These are phyloP conservation scores for Grus americana DNA, from an alignment of 2,113 vertebrate species.

Conservation along the genomic window DNA sequence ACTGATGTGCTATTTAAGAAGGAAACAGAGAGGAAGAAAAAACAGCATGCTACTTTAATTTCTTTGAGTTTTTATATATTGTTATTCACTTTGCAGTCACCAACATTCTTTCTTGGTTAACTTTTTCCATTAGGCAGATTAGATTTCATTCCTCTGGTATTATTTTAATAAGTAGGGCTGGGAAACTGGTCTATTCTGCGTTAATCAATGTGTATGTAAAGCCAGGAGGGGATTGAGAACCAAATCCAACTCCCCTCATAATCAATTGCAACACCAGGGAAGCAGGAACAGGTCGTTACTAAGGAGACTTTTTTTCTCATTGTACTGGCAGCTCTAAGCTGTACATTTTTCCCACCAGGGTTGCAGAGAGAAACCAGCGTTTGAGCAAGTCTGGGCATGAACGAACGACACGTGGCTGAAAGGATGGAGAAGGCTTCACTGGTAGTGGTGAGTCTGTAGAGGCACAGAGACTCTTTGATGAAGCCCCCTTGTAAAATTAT, in stretches of 20 bases:
- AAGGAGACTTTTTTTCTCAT: background rate
- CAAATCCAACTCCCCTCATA: background rate
- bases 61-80: background rate
- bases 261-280: background rate
- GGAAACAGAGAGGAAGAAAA: background rate
- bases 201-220: background rate
- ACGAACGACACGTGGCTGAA: rapidly evolving
- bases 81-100: background rate
- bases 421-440: background rate
- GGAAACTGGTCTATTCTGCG: background rate
- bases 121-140: background rate
- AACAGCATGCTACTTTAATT: background rate
- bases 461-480: background rate
- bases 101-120: background rate
- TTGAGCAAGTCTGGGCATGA: background rate
- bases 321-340: background rate
- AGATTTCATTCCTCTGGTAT: background rate
- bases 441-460: background rate
- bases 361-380: background rate
- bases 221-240: background rate
- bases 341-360: background rate
- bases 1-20: background rate
- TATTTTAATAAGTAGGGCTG: background rate
- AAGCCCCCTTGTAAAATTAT: rapidly evolving
- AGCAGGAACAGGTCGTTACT: background rate